Evolutionary conservation across 2,113 vertebrate genomes (phyloP).

Genomic region (Labeo rohita): DNA sequence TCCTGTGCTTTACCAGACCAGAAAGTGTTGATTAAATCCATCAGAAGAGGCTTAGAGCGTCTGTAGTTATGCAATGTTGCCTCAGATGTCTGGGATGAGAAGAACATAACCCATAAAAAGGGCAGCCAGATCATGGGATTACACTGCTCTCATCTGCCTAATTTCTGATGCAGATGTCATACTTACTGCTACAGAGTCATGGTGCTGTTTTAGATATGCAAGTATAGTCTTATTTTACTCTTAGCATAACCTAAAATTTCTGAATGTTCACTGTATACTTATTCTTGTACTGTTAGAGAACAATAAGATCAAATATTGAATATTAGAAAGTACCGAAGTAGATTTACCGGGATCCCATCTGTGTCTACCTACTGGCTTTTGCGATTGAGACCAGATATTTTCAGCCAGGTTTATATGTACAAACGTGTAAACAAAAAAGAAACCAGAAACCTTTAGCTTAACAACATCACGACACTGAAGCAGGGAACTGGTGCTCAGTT

Average conservation of each 20-base stretch:
- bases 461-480: neutral
- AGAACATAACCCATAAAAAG: conserved; percentile 46
- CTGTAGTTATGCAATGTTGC: conserved; percentile 58
- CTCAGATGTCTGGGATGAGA: conserved; percentile 51
- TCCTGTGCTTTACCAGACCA: neutral
- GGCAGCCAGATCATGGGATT: conserved; percentile 59
- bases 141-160: conserved; percentile 46
- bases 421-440: neutral
- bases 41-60: conserved; percentile 6
- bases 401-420: neutral
- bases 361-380: too few relatives aligned
- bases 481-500: neutral
- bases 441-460: neutral
- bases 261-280: neutral
- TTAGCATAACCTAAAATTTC: neutral
- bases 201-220: neutral
- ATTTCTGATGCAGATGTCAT: neutral
- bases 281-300: neutral
- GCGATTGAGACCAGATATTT: neutral
- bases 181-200: neutral
- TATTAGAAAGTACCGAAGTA: neutral
- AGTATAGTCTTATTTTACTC: neutral
- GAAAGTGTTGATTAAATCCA: conserved; percentile 14
- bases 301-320: conserved; percentile 8
- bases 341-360: neutral